Conservation (phyloP, 2,888 invertebrate species). For the Amphipoea oculea region DNA sequence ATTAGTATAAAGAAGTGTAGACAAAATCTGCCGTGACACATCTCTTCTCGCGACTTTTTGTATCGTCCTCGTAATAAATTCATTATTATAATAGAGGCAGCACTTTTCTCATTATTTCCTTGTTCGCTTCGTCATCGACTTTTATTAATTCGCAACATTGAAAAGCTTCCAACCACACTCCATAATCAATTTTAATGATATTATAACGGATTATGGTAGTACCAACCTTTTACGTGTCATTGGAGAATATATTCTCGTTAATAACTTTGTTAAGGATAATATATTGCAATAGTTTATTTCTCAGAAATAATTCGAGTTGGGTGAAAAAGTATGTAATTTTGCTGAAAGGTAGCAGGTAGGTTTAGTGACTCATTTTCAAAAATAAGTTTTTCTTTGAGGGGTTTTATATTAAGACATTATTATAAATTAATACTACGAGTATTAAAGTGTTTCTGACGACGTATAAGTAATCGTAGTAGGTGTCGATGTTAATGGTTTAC, state of each 20-base stretch:
- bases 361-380: slow-evolving; percentile 1
- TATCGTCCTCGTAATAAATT: slow-evolving; percentile 44
- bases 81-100: slow-evolving; percentile 35
- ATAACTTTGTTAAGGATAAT: slow-evolving; percentile 45
- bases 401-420: neutral
- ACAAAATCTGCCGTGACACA: slow-evolving; percentile 12
- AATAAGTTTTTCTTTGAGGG: neutral
- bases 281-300: slow-evolving; percentile 26
- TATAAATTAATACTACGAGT: neutral
- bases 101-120: slow-evolving; percentile 52
- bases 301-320: slow-evolving; percentile 14
- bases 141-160: slow-evolving; percentile 68
- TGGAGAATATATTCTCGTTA: slow-evolving; percentile 25
- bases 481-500: neutral
- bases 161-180: slow-evolving; percentile 63
- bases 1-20: neutral
- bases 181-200: slow-evolving; percentile 41
- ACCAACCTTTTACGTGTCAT: slow-evolving; percentile 18
- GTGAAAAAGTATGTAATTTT: slow-evolving; percentile 4
- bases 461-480: neutral
- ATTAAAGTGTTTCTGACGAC: neutral
- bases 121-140: slow-evolving; percentile 47
- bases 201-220: slow-evolving; percentile 41
- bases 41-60: neutral
- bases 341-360: slow-evolving; percentile 9